These are phyloP conservation scores for Napeogenes sylphis DNA, from an alignment of 2,888 invertebrate genomes.

Conservation along the genomic window DNA sequence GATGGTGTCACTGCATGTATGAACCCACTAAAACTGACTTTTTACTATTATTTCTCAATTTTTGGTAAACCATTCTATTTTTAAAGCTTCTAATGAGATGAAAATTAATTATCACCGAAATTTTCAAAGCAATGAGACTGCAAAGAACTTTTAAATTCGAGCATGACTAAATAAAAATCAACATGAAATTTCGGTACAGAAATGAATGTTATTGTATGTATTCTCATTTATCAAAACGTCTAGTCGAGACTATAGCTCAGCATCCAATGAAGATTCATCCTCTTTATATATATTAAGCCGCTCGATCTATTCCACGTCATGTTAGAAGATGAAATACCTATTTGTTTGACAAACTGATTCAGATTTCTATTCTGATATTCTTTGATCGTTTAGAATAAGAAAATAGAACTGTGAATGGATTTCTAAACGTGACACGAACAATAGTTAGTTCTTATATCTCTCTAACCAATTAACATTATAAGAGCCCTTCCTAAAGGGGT, in stretches of 20 bases:
- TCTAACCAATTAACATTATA: slow-evolving; percentile 56
- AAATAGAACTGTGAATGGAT: no score
- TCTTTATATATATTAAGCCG: slow-evolving; percentile 27
- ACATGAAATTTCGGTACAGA: slow-evolving; percentile 45
- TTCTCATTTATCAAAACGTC: slow-evolving; percentile 72
- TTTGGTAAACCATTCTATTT: no score
- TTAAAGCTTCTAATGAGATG: no score
- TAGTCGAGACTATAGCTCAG: slow-evolving; percentile 33
- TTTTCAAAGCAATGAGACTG: slow-evolving; percentile 1
- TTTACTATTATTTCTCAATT: not conserved
- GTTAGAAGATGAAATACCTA: slow-evolving; percentile 35
- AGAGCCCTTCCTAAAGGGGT: slow-evolving; percentile 56
- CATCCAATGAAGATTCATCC: slow-evolving; percentile 45
- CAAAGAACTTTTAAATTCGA: slow-evolving; percentile 40
- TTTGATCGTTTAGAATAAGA: no score
- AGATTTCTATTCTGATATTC: not conserved
- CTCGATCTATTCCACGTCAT: slow-evolving; percentile 49
- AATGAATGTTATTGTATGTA: slow-evolving; percentile 64
- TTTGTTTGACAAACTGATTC: slow-evolving; percentile 47
- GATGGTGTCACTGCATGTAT: slow-evolving; percentile 42
- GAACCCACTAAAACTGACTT: not conserved
- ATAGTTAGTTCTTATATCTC: slow-evolving; percentile 50
- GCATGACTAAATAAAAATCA: slow-evolving; percentile 37
- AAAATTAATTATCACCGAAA: not conserved
- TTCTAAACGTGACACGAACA: slow-evolving; percentile 57